These are phyloP conservation scores for Drosophila malerkotliana DNA, from an alignment of 1,140 invertebrate species.

Conservation along the genomic window DNA sequence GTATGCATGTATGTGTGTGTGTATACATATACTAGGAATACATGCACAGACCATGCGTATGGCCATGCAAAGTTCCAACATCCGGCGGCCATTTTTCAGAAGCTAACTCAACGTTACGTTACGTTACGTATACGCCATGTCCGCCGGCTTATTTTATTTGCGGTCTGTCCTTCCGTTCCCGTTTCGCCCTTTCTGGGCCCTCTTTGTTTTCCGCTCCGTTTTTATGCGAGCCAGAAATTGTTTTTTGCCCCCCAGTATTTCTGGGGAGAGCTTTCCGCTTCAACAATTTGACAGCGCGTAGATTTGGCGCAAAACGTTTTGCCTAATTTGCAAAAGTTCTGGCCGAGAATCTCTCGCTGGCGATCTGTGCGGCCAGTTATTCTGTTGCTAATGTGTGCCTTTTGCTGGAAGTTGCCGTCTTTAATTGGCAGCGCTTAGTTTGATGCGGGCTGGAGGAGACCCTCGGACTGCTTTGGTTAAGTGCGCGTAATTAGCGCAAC, in stretches of 20 bases:
- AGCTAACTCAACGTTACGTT: slow-evolving; percentile 67
- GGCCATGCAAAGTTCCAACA: slow-evolving; percentile 61
- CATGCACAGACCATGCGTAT: not conserved
- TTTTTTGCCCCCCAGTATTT: slow-evolving; percentile 12
- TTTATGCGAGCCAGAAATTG: slow-evolving; percentile 58
- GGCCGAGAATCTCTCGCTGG: slow-evolving; percentile 7
- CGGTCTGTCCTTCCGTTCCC: slow-evolving; percentile 40
- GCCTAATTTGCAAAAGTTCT: slow-evolving; percentile 80
- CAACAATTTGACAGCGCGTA: slow-evolving; percentile 81
- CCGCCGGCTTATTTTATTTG: slow-evolving; percentile 72
- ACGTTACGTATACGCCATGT: slow-evolving; percentile 76
- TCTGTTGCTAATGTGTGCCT: slow-evolving; percentile 67
- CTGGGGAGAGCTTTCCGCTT: slow-evolving; percentile 60
- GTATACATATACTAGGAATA: not conserved
- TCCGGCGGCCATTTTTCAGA: slow-evolving; percentile 72
- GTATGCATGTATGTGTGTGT: not conserved
- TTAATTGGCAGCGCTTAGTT: slow-evolving; percentile 76
- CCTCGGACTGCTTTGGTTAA: slow-evolving; percentile 47
- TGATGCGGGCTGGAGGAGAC: slow-evolving; percentile 27
- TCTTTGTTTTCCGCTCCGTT: slow-evolving; percentile 42
- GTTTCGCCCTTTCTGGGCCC: not conserved
- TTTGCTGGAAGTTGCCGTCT: slow-evolving; percentile 45
- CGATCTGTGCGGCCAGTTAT: slow-evolving; percentile 42
- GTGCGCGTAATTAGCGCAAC: slow-evolving; percentile 76
- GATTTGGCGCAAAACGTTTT: slow-evolving; percentile 82